Evolutionary conservation across 2,888 invertebrate genomes (phyloP), one percentile per base, ranked within the genome.

Genomic region (Liodrosophila aerea): DNA sequence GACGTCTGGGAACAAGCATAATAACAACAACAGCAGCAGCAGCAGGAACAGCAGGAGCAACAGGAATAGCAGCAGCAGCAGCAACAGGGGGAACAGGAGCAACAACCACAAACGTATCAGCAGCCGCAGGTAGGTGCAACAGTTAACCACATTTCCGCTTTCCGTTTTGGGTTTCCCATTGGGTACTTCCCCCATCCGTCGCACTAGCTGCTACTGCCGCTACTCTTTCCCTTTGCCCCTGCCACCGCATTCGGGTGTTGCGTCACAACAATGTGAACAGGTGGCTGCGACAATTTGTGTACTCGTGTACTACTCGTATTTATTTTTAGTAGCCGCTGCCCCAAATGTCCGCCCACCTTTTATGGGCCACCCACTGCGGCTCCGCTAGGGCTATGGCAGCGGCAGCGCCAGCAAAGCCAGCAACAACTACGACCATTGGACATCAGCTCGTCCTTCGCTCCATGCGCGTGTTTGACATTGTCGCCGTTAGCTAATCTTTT

Each of bases 401-500:
- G 16, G 2, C 52, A 52, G 3, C 58, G 44, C 22, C 33, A 47
- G 4, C 50, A 43, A 18, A 36, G 33, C 22, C 52, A 40, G 13
- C 41, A 18, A 18, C 39, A 33, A 39, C 40, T 12, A 47, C 31
- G 62, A 43, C 52, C 44, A 46, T 41, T 63, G 50, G 56, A 36
- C 33, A 41, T 39, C 58, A 9, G 11, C 1, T 4, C 22, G 7
- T 4, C 29, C 30, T 40, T 53, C 18, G 45, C 43, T 43, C 64
- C 53, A 34, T 65, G 80, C 76, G 85, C 85, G 80, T 85, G 84
- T 81, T 85, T 85, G 85, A 84, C 81, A 81, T 81, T 81, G 85
- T 83, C 76, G 85, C 85, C 80, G 81, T 80, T 83, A 76, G 86
- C 86, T 83, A 85, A 81, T 85, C 85, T 81, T 83, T 81, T 83